phyloP scores from a whole-genome alignment of 23 tunicate genomes.

The Corella eumyota region DNA sequence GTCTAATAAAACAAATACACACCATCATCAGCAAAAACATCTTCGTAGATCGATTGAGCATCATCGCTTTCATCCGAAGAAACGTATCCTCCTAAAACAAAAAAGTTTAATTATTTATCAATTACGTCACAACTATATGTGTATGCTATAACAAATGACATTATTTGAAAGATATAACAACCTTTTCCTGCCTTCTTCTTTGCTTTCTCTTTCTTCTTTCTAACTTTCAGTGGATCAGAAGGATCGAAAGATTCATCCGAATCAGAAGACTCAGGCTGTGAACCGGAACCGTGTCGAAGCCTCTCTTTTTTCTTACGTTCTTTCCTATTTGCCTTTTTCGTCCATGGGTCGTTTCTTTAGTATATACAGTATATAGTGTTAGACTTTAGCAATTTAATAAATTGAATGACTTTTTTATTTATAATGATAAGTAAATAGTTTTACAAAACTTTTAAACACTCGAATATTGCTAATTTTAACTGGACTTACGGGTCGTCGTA shows the following conservation, averaged over 20 bases:
- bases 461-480: neutral
- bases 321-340: constrained; percentile 29
- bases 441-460: neutral
- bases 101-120: constrained; percentile 14
- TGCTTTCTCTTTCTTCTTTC: constrained; percentile 49
- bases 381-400: too few relatives aligned
- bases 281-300: neutral
- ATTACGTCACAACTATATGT: neutral
- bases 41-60: constrained; percentile 75
- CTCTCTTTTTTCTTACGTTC: constrained; percentile 27
- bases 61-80: constrained; percentile 50
- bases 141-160: neutral
- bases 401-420: too few relatives aligned
- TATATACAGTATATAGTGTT: too few relatives aligned
- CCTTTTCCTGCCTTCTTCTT: constrained; percentile 62
- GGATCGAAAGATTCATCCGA: constrained; percentile 26
- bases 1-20: too few relatives aligned
- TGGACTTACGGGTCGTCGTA: constrained; percentile 85
- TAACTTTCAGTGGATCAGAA: constrained; percentile 39
- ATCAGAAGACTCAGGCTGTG: constrained; percentile 19
- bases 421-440: too few relatives aligned
- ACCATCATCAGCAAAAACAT: constrained; percentile 81
- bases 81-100: neutral
- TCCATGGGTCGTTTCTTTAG: constrained; percentile 77
- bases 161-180: too few relatives aligned